A percentile compares a stretch with the other conserved stretches of the same genome.
Evolutionary conservation across 2,888 invertebrate species (phyloP).

Genomic region (Macropis europaea): DNA sequence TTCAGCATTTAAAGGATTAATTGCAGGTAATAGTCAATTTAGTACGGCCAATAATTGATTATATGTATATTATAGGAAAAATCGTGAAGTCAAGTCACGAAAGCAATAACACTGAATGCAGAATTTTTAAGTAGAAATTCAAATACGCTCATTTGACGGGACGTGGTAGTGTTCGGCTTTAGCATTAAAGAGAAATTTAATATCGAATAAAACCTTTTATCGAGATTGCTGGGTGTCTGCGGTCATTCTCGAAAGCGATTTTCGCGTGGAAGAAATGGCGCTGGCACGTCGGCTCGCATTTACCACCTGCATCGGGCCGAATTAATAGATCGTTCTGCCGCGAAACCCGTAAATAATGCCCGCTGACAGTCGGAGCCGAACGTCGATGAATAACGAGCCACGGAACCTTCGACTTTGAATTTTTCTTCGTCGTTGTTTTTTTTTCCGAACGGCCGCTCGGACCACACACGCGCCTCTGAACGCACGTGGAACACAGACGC

Average conservation of each 20-base stretch:
- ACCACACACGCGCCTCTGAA: slow-evolving; percentile 50
- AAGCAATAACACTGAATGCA: no score
- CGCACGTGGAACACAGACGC: slow-evolving; percentile 44
- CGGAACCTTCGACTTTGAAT: slow-evolving; percentile 68
- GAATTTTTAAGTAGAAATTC: no score
- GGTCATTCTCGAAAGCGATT: slow-evolving; percentile 6
- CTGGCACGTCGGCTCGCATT: slow-evolving; percentile 45
- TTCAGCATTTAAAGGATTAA: no score
- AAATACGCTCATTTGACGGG: no score
- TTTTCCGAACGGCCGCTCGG: slow-evolving; percentile 32
- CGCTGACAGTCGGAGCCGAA: slow-evolving; percentile 68
- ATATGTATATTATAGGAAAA: no score
- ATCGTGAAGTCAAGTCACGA: no score
- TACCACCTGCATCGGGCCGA: slow-evolving; percentile 66
- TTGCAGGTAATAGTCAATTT: no score
- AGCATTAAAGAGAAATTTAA: no score
- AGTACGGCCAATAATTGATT: no score
- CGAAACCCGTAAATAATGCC: slow-evolving; percentile 71
- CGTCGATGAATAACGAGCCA: slow-evolving; percentile 71
- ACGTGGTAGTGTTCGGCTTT: no score
- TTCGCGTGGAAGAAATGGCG: slow-evolving; percentile 16
- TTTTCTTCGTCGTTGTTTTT: slow-evolving; percentile 34
- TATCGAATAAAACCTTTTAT: no score
- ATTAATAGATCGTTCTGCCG: slow-evolving; percentile 69
- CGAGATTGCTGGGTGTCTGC: no score